These are phyloP conservation scores for Chionodraco myersi DNA, from an alignment of 2,113 vertebrate species.

Conservation along the genomic window DNA sequence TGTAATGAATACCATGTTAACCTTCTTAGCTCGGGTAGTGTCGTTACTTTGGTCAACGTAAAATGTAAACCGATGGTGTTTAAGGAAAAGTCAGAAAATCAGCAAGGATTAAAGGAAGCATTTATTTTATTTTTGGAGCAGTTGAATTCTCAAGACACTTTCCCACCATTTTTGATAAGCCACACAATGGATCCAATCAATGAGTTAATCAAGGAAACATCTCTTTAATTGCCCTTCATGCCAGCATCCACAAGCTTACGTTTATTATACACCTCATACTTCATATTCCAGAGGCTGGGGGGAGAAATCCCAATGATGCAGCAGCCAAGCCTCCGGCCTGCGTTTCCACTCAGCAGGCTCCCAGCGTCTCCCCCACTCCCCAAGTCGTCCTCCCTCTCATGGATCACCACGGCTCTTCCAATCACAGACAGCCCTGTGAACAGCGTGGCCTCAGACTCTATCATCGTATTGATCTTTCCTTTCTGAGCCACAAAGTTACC, in stretches of 20 bases:
- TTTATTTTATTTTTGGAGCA: neutral
- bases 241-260: too few relatives aligned
- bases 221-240: neutral
- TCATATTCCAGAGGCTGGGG: slow-evolving; percentile 78
- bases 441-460: slow-evolving; percentile 81
- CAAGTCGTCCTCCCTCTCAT: slow-evolving; percentile 90
- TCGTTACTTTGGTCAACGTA: neutral
- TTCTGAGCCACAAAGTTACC: slow-evolving; percentile 88
- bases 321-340: slow-evolving; percentile 92
- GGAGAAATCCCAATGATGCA: slow-evolving; percentile 88
- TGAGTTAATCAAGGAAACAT: neutral
- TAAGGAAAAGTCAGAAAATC: neutral
- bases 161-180: neutral
- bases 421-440: slow-evolving; percentile 84
- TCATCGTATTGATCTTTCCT: slow-evolving; percentile 81
- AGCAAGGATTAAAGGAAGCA: neutral
- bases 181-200: neutral
- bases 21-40: neutral
- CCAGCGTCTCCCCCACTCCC: slow-evolving; percentile 87
- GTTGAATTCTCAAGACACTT: neutral
- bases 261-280: slow-evolving; percentile 51
- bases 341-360: slow-evolving; percentile 91
- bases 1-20: neutral
- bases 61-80: neutral
- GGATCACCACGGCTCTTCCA: slow-evolving; percentile 91